Evolutionary conservation across 2,888 invertebrate species (phyloP), one percentile per base, ranked within the genome.

Genomic region (Trichogramma dendrolimi): DNA sequence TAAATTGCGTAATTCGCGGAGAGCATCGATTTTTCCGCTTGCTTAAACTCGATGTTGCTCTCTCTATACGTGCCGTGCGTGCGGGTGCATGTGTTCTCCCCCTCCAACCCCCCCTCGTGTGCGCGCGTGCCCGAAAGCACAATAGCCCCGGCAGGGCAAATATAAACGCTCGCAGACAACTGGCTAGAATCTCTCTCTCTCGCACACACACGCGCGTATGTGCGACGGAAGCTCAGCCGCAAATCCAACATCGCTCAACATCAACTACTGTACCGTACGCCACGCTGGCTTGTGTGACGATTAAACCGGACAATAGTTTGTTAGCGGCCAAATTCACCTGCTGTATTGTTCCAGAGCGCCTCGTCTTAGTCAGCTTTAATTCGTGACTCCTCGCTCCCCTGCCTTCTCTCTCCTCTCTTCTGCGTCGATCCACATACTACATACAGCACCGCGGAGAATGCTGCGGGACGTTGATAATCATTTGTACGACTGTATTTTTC

Each of bases 221-320:
- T 27, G 49, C 49, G 11, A 11, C 38, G 49, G 27, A 11, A 14
- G 14, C 11, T 49, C 49, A 7, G 56, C 50, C 57, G 47, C 59
- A 51, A 53, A 55, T 62, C 55, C 62, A 60, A 65, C 62, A 65
- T 62, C 60, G 62, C 57, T 57, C 55, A 42, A 27, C 46, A 53
- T 50, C 39, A 47, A 61, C 11, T 11, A 44, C 14, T 51, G 14
- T 49, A 49, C 40, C 4, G 38, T 39, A 52, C 5, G 39, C 8
- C 27, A 27, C 27, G 27, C 27, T 27, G 27, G 27, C 27, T 27
- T 27, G 27, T 27, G 62, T 63, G 72, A 75, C 77, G 70, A 78
- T 79, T 79, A 77, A 46, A 66, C 73, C 76, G 75, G 72, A 79
- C 78, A 79, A 79, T 79, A 78, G 78, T 77, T 78, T 79, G 79